phyloP scores from a whole-genome alignment of 2,113 vertebrate species.

The Trachemys scripta region DNA sequence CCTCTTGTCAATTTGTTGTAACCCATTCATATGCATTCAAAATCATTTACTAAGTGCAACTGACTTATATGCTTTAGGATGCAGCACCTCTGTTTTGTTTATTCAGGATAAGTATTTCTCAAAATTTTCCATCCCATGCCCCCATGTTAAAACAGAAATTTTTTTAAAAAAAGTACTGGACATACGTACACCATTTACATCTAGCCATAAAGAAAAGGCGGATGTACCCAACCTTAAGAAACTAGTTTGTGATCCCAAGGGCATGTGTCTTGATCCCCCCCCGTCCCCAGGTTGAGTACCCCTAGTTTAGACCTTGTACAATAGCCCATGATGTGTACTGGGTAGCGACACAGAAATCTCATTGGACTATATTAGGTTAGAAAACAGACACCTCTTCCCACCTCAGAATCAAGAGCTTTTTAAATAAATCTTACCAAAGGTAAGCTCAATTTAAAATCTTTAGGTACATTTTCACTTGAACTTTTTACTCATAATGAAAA shows the following conservation, averaged over 20 bases:
- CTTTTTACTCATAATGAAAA: not conserved
- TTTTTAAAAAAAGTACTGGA: not conserved
- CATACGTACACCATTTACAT: not conserved
- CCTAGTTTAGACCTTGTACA: not conserved
- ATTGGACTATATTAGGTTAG: not conserved
- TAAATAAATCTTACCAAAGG: not conserved
- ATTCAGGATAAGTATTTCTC: not conserved
- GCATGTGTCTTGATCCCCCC: not conserved
- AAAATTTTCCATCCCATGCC: not conserved
- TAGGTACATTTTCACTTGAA: not conserved
- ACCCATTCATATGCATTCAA: not conserved
- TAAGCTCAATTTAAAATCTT: not conserved
- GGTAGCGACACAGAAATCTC: not conserved
- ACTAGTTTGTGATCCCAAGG: not conserved
- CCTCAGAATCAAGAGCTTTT: not conserved
- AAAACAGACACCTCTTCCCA: not conserved
- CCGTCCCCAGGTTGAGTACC: not conserved
- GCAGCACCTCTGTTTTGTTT: not conserved
- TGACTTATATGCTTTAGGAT: too few relatives aligned
- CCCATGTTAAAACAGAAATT: not conserved
- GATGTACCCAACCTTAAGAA: not conserved
- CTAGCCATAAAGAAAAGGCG: not conserved
- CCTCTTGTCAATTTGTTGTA: not conserved
- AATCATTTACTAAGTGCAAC: not conserved
- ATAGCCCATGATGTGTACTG: not conserved